Base-by-base conservation (phyloP, 64 coral and sea anemone species). In the Stylophora pistillata region DNA sequence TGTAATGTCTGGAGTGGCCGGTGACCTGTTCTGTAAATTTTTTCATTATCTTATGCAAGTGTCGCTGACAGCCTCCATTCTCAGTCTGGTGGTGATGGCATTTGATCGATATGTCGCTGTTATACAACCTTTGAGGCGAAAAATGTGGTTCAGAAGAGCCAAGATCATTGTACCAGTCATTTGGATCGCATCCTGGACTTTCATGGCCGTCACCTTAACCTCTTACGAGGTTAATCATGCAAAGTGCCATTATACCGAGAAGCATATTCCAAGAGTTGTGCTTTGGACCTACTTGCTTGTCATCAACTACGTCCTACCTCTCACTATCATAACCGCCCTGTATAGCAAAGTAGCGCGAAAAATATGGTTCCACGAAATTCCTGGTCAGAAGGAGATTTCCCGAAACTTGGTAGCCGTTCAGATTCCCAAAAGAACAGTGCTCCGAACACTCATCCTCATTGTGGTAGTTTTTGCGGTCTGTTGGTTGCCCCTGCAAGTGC, bases 401-500 rank as follows among this genome's bases (percentile, higher is more conserved):
- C 16, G 5, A 28, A 85, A 77, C 16, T 58, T 30, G 63, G 15
- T 34, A 2, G 3, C 18, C 12, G 32, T 18, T 15, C 57, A 85
- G 32, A 14, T 31, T 11, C 53, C 71, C 11, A 85, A 85, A 65
- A 25, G 56, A 1, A 58, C 29, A 20, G 89, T 91, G 6, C 23
- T 91, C 32, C 79, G 81, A 62, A 89, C 79, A 76, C 88, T 89
- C 64, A 70, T 89, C 27, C 72, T 73, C 23, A 3, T 89, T 15
- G 59, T 89, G 32, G 25, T 70, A 10, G 25, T 89, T n/a, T 89
- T 89, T 53, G 77, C 88, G 10, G 10, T 34, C 58, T 89, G 63
- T 37, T 89, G 88, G 88, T 63, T 81, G 55, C 88, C 88, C 18
- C 47, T 81, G 21, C 88, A 89, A n/a, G 77, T 89, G 62, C 71